These are phyloP conservation scores for Cherax quadricarinatus DNA, from an alignment of 1,140 invertebrate genomes.

Conservation along the genomic window DNA sequence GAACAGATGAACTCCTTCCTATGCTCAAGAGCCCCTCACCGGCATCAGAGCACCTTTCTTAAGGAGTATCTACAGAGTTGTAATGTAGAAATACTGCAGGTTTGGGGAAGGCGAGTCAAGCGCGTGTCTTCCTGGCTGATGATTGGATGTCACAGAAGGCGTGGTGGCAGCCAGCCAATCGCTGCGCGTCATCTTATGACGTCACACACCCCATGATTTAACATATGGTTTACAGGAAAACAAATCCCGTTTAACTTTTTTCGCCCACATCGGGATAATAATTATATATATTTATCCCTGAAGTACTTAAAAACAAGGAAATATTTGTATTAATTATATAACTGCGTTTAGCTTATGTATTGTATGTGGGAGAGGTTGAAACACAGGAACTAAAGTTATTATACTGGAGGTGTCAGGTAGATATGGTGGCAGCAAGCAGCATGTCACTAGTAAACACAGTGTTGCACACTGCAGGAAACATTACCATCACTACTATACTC, in stretches of 20 bases:
- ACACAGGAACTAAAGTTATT: too few relatives aligned
- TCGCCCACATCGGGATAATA: too few relatives aligned
- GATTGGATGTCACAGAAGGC: conserved; percentile 1
- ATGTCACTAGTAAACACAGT: too few relatives aligned
- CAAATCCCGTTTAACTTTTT: not conserved
- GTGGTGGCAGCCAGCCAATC: conserved; percentile 39
- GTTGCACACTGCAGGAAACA: too few relatives aligned
- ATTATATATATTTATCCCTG: not conserved
- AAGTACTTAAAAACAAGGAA: not conserved
- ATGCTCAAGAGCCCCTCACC: too few relatives aligned
- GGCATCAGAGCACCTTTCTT: too few relatives aligned
- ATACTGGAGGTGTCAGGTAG: too few relatives aligned
- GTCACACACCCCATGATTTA: not conserved
- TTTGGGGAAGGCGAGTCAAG: not conserved
- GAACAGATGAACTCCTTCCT: too few relatives aligned
- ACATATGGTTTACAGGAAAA: not conserved
- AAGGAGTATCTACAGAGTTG: not conserved
- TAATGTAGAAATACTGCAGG: too few relatives aligned
- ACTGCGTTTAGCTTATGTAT: too few relatives aligned
- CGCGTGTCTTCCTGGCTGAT: not conserved
- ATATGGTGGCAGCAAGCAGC: too few relatives aligned
- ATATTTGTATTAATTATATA: not conserved
- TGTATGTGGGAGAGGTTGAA: not conserved
- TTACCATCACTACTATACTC: too few relatives aligned
- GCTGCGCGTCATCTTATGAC: conserved; percentile 16